Conservation (phyloP, 2,113 vertebrate genomes). For the Ceratotherium simum region DNA sequence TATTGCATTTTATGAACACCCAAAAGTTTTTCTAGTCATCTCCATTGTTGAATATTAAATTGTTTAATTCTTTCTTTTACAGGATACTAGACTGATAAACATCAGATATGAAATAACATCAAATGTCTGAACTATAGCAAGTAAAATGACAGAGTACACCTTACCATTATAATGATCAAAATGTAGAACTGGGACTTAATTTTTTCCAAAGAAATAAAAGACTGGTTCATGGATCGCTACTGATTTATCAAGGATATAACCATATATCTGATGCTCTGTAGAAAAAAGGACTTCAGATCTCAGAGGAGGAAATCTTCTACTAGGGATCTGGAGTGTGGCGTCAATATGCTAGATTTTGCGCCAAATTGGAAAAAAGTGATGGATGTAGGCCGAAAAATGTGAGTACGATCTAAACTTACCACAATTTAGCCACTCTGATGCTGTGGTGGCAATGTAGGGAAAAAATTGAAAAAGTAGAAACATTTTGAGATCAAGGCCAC, state of each 20-base stretch:
- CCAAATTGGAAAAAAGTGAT: background rate
- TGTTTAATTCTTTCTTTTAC: background rate
- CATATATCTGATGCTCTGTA: background rate
- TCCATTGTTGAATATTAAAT: background rate
- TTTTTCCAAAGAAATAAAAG: background rate
- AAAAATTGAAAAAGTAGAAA: background rate
- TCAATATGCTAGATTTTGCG: background rate
- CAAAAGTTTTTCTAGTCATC: background rate
- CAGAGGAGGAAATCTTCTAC: background rate
- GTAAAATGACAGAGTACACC: background rate
- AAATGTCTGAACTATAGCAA: background rate
- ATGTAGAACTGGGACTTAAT: background rate
- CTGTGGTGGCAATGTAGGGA: background rate
- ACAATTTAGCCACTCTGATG: fast-evolving
- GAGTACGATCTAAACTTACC: background rate
- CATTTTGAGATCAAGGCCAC: background rate
- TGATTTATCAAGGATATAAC: background rate
- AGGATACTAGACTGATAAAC: background rate
- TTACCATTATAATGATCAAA: background rate
- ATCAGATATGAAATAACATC: background rate
- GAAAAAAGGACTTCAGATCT: background rate
- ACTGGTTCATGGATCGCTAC: background rate
- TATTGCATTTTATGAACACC: background rate
- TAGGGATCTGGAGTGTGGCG: background rate
- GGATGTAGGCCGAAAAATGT: background rate